Evolutionary conservation across 2,113 vertebrate genomes (phyloP).

Genomic region (Columba janthina): DNA sequence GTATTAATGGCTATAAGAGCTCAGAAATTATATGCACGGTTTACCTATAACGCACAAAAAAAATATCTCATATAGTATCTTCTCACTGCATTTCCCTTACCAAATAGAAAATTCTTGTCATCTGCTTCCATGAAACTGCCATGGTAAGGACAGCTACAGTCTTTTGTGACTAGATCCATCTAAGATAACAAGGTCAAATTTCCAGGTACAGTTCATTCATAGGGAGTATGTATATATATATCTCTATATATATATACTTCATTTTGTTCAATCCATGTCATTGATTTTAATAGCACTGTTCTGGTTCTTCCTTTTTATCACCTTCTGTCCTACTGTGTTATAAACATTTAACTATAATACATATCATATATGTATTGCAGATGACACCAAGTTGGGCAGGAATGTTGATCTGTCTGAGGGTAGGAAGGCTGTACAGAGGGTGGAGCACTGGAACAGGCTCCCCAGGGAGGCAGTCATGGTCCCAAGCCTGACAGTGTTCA

Average conservation of each 20-base stretch:
- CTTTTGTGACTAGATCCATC: background rate
- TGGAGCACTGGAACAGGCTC: no score
- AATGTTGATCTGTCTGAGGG: no score
- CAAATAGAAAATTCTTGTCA: background rate
- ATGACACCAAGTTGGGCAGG: background rate
- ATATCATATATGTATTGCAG: no score
- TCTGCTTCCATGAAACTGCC: background rate
- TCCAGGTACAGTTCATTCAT: background rate
- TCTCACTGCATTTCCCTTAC: background rate
- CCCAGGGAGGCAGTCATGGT: no score
- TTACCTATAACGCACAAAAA: background rate
- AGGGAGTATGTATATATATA: accelerated
- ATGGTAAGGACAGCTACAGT: background rate
- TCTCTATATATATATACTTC: accelerated
- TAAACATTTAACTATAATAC: background rate
- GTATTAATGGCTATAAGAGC: background rate
- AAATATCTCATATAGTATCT: background rate
- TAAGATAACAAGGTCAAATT: background rate
- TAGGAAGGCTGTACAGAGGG: no score
- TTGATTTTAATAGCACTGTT: background rate
- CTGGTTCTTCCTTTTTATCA: background rate
- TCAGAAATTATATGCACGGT: background rate
- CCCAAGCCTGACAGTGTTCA: no score
- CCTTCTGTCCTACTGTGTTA: background rate
- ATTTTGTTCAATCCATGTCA: background rate